phyloP scores from a whole-genome alignment of 2,113 vertebrate genomes.

The Hippocampus abdominalis region DNA sequence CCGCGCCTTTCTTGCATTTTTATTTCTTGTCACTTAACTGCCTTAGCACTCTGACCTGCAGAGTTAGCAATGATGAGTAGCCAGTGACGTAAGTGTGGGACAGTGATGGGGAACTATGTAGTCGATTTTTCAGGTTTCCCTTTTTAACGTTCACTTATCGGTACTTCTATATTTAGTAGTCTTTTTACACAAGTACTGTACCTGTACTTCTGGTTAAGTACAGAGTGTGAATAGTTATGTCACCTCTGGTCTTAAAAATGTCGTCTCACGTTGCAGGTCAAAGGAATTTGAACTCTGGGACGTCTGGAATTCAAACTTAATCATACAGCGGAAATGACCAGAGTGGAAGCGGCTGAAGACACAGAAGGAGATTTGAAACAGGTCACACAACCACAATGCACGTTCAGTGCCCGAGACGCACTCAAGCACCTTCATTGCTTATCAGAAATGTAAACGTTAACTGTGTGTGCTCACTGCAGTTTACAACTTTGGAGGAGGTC shows the following conservation, averaged over 20 bases:
- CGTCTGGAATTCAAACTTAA: slow-evolving; percentile 49
- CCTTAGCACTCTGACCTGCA: not conserved
- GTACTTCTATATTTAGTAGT: no score
- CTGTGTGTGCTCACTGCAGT: slow-evolving; percentile 1
- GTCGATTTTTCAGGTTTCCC: no score
- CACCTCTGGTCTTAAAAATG: not conserved
- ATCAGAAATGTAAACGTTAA: slow-evolving; percentile 46
- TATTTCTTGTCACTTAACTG: not conserved
- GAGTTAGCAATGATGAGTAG: not conserved
- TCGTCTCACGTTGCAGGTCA: slow-evolving; percentile 26
- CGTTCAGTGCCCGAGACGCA: slow-evolving; percentile 2
- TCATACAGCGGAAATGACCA: slow-evolving; percentile 56
- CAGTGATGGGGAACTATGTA: no score
- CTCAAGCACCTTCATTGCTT: slow-evolving; percentile 34
- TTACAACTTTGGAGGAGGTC: not conserved
- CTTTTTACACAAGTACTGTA: no score
- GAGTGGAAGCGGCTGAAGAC: slow-evolving; percentile 6
- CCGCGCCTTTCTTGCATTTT: slow-evolving; percentile 6
- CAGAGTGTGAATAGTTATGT: no score
- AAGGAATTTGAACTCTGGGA: slow-evolving; percentile 47
- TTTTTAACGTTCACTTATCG: no score
- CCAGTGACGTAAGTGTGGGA: no score
- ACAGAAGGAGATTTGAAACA: not conserved
- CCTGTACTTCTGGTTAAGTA: no score
- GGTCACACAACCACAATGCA: not conserved